Percentiles rank a stretch among this genome's conserved stretches.
Evolutionary conservation across 2,113 vertebrate species (phyloP).

Genomic region (Bostrychus sinensis): DNA sequence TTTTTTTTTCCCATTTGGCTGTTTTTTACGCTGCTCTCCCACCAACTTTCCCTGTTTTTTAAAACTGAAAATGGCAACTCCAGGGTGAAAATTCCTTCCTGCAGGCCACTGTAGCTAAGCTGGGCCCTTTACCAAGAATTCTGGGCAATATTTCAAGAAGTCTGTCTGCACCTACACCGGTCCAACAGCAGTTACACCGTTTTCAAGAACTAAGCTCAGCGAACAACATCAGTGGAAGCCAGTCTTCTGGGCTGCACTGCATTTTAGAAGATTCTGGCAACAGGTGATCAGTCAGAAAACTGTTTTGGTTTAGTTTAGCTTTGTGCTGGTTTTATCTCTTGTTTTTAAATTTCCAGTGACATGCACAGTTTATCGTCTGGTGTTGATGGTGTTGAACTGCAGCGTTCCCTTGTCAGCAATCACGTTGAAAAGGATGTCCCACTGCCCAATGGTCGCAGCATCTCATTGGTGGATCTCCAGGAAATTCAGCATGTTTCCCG

Average conservation of each 20-base stretch:
- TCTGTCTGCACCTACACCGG: constrained; percentile 85
- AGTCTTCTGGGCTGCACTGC: constrained; percentile 93
- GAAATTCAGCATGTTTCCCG: constrained; percentile 79
- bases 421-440: constrained; percentile 83
- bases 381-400: constrained; percentile 10
- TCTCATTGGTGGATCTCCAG: constrained; percentile 95
- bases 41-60: constrained; percentile 74
- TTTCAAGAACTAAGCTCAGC: constrained; percentile 88
- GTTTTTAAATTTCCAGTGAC: background rate
- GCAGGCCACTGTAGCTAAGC: constrained; percentile 95
- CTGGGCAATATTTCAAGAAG: constrained; percentile 91
- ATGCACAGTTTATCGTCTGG: background rate
- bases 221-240: constrained; percentile 89
- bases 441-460: constrained; percentile 87
- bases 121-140: constrained; percentile 94
- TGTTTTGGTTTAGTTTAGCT: background rate
- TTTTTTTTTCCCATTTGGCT: constrained; percentile 10
- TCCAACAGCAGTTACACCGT: constrained; percentile 89
- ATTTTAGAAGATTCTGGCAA: constrained; percentile 92
- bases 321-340: constrained; percentile 5
- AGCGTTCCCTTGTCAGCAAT: constrained; percentile 66
- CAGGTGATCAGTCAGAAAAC: constrained; percentile 77
- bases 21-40: constrained; percentile 43
- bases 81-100: constrained; percentile 99
- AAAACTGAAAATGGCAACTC: constrained; percentile 57